Percentiles rank a stretch among this genome's conserved stretches.
Evolutionary conservation across 2,113 vertebrate species (phyloP).

Genomic region (Thymallus thymallus): DNA sequence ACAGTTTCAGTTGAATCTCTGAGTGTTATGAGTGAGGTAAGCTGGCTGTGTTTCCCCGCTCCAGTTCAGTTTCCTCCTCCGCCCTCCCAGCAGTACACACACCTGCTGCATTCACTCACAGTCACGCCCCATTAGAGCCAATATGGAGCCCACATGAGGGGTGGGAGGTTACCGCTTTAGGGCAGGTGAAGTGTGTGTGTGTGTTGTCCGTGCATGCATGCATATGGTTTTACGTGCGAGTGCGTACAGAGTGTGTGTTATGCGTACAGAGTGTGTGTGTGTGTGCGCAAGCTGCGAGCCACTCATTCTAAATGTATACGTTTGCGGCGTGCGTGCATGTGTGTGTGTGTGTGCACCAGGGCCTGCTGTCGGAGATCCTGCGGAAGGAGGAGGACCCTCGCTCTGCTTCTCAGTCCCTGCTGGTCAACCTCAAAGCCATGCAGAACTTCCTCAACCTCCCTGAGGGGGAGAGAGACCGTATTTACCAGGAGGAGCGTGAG

Average conservation of each 20-base stretch:
- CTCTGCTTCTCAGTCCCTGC: constrained; percentile 92
- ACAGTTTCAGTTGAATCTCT: too few species aligned
- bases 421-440: constrained; percentile 98
- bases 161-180: constrained; percentile 73
- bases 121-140: constrained; percentile 90
- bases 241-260: not conserved
- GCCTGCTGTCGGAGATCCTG: constrained; percentile 94
- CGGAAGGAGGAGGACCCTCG: constrained; percentile 96
- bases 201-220: not conserved
- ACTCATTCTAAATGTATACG: constrained; percentile 8
- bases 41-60: constrained; percentile 26
- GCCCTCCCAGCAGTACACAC: constrained; percentile 71
- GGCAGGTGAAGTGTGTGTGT: constrained; percentile 79
- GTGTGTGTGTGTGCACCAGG: constrained; percentile 70
- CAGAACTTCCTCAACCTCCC: constrained; percentile 97
- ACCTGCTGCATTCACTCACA: constrained; percentile 86
- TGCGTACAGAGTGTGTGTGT: constrained; percentile 10
- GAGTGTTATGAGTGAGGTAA: not conserved
- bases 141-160: constrained; percentile 80
- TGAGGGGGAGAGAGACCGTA: constrained; percentile 90
- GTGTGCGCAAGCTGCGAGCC: not conserved
- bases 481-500: constrained; percentile 96
- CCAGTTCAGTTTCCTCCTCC: constrained; percentile 43
- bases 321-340: constrained; percentile 35
- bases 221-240: constrained; percentile 7